phyloP scores from a whole-genome alignment of 2,797 vertebrate species.

The Delichon dasypus region DNA sequence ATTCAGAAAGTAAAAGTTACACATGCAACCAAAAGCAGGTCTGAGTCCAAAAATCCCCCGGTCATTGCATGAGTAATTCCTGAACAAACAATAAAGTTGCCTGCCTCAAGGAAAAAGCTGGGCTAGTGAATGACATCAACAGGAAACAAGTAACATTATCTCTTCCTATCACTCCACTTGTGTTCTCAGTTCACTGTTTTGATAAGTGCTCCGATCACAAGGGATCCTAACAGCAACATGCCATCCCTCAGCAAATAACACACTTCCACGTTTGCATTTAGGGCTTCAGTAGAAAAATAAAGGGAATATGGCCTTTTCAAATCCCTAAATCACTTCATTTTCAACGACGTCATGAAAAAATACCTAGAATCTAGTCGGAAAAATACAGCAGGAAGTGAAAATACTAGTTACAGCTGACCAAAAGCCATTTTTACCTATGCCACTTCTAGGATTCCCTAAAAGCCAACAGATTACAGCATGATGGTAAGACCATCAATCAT shows the following conservation, averaged over 20 bases:
- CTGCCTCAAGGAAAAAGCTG: conserved; percentile 33
- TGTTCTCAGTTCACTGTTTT: conserved; percentile 1
- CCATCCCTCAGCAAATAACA: background rate
- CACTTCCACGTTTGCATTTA: background rate
- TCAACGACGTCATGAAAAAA: background rate
- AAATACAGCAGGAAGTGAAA: background rate
- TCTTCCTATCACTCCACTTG: conserved; percentile 53
- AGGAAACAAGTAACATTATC: conserved; percentile 50
- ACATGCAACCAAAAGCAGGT: background rate
- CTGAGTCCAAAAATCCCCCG: background rate
- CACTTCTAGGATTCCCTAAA: background rate
- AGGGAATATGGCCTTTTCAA: background rate
- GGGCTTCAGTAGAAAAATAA: background rate
- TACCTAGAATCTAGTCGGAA: background rate
- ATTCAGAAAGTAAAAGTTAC: background rate
- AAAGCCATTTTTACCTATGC: background rate
- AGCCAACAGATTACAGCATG: background rate
- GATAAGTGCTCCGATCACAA: background rate
- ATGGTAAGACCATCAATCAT: background rate
- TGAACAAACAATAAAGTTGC: conserved; percentile 36
- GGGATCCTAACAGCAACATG: background rate
- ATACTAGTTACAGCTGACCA: background rate
- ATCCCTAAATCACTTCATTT: background rate
- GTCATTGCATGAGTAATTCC: background rate
- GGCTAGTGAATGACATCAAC: conserved; percentile 24